Evolutionary conservation across 2,888 invertebrate species (phyloP).

Genomic region (Drosophila nr. perissopoda): DNA sequence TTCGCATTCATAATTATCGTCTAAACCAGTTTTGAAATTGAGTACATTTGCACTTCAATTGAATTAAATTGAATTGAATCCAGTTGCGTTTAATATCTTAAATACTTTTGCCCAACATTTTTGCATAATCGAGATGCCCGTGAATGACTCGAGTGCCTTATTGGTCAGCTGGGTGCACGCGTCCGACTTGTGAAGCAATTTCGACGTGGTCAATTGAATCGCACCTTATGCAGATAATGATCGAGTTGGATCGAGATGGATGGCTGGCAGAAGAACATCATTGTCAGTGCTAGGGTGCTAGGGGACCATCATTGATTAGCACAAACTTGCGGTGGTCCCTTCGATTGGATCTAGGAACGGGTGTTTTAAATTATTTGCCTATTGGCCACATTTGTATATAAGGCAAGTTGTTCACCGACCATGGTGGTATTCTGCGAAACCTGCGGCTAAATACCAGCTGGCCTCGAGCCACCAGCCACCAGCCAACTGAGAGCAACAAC

Average conservation of each 20-base stretch:
- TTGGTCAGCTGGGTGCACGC: not conserved
- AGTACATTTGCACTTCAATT: not conserved
- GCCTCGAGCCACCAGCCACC: constrained; percentile 3
- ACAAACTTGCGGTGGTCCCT: constrained; percentile 35
- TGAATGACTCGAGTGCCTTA: constrained; percentile 18
- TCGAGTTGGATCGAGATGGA: not conserved
- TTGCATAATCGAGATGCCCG: not conserved
- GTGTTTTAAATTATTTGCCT: constrained; percentile 70
- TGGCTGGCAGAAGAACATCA: constrained; percentile 3
- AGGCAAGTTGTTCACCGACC: constrained; percentile 34
- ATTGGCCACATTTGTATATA: constrained; percentile 36
- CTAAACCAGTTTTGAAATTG: not conserved
- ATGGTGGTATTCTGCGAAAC: constrained; percentile 68
- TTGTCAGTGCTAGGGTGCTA: not conserved
- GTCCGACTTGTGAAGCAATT: constrained; percentile 27
- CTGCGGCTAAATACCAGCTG: not conserved
- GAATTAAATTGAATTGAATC: not conserved
- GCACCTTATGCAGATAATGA: constrained; percentile 74
- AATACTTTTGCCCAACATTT: not conserved
- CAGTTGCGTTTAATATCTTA: not conserved
- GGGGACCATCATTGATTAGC: not conserved
- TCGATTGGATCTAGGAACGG: constrained; percentile 19
- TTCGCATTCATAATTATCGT: not conserved
- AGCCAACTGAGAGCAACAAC: not conserved
- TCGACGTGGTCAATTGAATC: constrained; percentile 52